A percentile compares a stretch with the other conserved stretches of the same genome.
Evolutionary conservation across 2,888 invertebrate genomes (phyloP).

Genomic region (Cantharis flavilabris): DNA sequence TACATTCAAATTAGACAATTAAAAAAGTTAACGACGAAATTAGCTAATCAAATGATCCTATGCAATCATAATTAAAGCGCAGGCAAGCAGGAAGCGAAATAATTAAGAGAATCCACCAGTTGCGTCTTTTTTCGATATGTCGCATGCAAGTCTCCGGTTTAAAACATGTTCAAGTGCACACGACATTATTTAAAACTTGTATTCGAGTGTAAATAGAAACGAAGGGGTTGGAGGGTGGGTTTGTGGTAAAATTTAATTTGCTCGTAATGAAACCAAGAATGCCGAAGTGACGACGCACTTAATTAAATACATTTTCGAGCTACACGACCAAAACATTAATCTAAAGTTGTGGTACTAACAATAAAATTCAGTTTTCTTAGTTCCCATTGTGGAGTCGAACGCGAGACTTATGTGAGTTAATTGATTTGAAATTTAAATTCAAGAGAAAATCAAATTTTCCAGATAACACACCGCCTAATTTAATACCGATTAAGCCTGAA

Average conservation of each 20-base stretch:
- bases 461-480: neutral
- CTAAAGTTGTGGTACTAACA: neutral
- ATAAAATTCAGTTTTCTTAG: neutral
- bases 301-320: conserved; percentile 1
- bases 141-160: neutral
- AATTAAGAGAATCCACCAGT: neutral
- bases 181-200: neutral
- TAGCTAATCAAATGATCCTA: neutral
- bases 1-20: neutral
- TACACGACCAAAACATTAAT: neutral
- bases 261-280: conserved; percentile 12
- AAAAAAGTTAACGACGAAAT: neutral
- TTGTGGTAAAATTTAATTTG: conserved; percentile 13
- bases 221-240: neutral
- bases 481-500: conserved; percentile 14
- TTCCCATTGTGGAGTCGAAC: neutral
- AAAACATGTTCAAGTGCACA: neutral
- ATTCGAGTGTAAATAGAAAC: neutral
- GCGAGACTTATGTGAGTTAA: neutral
- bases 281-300: conserved; percentile 7
- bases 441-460: conserved; percentile 7
- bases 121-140: neutral
- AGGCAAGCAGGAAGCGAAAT: neutral
- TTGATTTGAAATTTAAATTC: neutral
- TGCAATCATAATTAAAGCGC: neutral